These are phyloP conservation scores for Xenops minutus DNA, from an alignment of 2,797 vertebrate species.

Conservation along the genomic window DNA sequence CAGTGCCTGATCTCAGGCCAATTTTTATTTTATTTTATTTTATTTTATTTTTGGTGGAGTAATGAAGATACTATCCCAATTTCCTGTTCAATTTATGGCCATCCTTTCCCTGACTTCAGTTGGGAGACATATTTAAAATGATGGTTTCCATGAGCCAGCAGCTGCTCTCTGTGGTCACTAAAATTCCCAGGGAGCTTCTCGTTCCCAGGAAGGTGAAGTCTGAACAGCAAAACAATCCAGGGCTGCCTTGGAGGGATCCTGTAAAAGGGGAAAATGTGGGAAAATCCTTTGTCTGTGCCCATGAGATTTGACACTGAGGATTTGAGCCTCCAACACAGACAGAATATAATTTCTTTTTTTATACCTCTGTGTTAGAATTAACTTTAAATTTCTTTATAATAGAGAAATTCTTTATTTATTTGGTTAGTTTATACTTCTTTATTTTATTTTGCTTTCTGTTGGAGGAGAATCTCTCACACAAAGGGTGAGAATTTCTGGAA, in stretches of 20 bases:
- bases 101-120: background rate
- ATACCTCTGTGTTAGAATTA: background rate
- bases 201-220: background rate
- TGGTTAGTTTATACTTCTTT: background rate
- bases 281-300: background rate
- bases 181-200: background rate
- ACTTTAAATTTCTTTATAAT: background rate
- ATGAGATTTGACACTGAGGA: background rate
- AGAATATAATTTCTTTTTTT: background rate
- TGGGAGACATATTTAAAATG: background rate
- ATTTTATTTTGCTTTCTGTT: background rate
- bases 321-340: background rate
- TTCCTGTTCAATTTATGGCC: background rate
- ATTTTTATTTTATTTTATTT: background rate
- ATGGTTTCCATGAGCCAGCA: background rate
- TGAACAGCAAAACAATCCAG: background rate
- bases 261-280: background rate
- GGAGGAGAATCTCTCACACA: background rate
- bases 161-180: background rate
- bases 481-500: background rate
- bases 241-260: background rate
- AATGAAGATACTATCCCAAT: background rate
- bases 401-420: no score
- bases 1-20: background rate
- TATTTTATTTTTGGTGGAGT: background rate